Conservation (phyloP, 2,888 invertebrate genomes). For the Drosophila macrospina region DNA sequence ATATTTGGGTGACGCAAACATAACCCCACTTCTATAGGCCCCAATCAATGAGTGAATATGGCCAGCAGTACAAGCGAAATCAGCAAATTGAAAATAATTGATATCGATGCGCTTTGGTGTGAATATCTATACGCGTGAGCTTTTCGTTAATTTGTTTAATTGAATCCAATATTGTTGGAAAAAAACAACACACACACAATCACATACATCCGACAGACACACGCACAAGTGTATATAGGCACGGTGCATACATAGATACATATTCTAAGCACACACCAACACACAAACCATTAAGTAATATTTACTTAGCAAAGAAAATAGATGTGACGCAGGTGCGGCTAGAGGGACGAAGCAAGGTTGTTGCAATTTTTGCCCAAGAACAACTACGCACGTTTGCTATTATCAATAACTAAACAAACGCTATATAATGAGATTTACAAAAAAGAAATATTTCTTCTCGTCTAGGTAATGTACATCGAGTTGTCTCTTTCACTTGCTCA, state of each 20-base stretch:
- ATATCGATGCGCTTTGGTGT: conserved; percentile 54
- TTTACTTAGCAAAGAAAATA: conserved; percentile 58
- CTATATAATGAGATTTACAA: conserved; percentile 47
- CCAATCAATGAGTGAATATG: conserved; percentile 43
- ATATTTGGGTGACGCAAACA: conserved; percentile 79
- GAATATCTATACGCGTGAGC: conserved; percentile 51
- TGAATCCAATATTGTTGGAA: conserved; percentile 65
- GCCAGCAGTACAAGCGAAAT: conserved; percentile 44
- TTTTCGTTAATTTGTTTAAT: conserved; percentile 68
- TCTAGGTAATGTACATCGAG: conserved; percentile 46
- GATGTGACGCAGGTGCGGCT: conserved; percentile 27
- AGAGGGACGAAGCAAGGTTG: conserved; percentile 39
- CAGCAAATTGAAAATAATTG: conserved; percentile 75
- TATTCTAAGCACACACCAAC: conserved; percentile 74
- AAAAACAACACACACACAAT: conserved; percentile 41
- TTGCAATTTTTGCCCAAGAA: conserved; percentile 44
- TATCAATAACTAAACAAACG: conserved; percentile 63
- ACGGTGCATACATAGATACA: conserved; percentile 67
- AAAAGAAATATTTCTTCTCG: conserved; percentile 54
- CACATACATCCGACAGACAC: conserved; percentile 34
- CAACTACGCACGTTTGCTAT: conserved; percentile 53
- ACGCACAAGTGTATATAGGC: conserved; percentile 29
- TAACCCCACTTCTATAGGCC: conserved; percentile 68
- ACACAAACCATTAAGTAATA: conserved; percentile 76
- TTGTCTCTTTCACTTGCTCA: conserved; percentile 60